Conservation (phyloP, 2,113 vertebrate species). For the Leucopsar rothschildi region DNA sequence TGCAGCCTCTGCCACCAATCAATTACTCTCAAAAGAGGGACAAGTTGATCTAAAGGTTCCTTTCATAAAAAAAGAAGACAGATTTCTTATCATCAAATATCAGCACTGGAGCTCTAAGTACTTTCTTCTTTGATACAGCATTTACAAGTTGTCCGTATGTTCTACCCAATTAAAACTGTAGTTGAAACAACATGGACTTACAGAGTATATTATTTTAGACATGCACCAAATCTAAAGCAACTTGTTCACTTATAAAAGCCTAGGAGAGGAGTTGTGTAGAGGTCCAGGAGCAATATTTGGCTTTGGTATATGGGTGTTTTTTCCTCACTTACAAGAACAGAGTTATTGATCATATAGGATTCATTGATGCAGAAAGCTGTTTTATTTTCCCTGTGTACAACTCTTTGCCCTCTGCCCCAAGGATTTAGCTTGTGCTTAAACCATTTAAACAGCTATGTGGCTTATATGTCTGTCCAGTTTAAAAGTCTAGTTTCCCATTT, state of each 20-base stretch:
- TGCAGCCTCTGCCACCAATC: not conserved
- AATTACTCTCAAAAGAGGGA: accelerated
- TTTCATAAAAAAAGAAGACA: not conserved
- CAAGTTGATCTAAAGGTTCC: not conserved
- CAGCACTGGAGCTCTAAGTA: not conserved
- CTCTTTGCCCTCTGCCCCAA: not conserved
- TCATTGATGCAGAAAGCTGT: not conserved
- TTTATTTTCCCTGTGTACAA: not conserved
- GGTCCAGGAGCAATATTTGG: not conserved
- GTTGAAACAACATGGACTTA: not conserved
- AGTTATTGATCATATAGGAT: not conserved
- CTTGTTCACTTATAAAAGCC: not conserved
- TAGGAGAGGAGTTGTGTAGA: not conserved
- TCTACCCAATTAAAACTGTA: not conserved
- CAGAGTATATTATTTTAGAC: not conserved
- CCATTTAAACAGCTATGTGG: not conserved
- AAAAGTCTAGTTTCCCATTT: not conserved
- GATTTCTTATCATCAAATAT: not conserved
- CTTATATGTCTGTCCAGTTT: not conserved
- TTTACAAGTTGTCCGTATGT: not conserved
- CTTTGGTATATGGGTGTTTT: not conserved
- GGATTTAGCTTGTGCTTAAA: not conserved
- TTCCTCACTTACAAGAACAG: not conserved
- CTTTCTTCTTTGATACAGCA: not conserved
- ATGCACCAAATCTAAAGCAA: not conserved